These are phyloP conservation scores for Litocranius walleri DNA, from an alignment of 2,113 vertebrate species.

Conservation along the genomic window DNA sequence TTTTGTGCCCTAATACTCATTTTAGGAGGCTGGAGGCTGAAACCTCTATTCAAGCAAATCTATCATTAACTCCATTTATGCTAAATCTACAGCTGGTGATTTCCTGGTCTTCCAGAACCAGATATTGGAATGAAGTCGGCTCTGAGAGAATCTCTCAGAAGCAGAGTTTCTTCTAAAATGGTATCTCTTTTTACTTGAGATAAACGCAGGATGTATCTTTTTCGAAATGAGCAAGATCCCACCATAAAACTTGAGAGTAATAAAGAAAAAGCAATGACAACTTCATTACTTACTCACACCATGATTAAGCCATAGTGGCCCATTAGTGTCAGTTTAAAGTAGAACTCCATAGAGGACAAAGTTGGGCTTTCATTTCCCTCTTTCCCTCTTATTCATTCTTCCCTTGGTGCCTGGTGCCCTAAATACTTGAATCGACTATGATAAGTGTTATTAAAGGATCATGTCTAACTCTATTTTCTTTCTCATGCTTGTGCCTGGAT, in stretches of 20 bases:
- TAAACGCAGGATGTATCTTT: background rate
- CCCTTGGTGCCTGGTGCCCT: background rate
- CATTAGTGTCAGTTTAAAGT: background rate
- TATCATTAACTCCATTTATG: conserved; percentile 12
- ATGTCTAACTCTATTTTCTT: background rate
- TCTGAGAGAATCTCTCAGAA: background rate
- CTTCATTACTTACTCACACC: background rate
- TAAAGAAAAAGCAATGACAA: background rate
- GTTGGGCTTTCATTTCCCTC: background rate
- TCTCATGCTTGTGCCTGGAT: background rate
- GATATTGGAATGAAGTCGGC: background rate
- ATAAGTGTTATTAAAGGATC: background rate
- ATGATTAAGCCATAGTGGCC: background rate
- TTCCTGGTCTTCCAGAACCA: conserved; percentile 29
- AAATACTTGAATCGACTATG: background rate
- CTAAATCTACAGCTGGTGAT: background rate
- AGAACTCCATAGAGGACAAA: background rate
- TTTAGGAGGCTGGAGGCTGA: background rate
- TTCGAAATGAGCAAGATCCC: background rate
- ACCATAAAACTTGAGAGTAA: background rate
- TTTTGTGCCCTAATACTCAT: background rate
- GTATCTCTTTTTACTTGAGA: background rate
- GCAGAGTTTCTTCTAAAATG: background rate
- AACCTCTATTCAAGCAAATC: conserved; percentile 2
- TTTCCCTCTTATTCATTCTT: background rate